These are phyloP conservation scores for Arenaria interpres DNA, from an alignment of 2,113 vertebrate species.

Conservation along the genomic window DNA sequence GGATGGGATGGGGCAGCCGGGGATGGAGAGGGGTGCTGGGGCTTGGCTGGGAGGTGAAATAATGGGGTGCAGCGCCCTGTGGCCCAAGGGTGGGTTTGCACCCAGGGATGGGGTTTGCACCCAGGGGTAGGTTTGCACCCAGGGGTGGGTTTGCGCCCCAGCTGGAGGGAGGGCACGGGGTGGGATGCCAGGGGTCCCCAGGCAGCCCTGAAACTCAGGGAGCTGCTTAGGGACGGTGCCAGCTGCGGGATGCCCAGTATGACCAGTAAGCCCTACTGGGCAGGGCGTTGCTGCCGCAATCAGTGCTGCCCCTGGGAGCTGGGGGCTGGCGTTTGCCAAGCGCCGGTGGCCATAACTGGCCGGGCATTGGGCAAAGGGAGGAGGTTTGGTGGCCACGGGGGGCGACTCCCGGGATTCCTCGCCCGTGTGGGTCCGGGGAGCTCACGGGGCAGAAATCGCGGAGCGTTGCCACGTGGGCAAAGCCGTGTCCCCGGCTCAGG, in stretches of 20 bases:
- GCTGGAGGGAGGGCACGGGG: neutral
- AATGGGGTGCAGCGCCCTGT: neutral
- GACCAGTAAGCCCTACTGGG: neutral
- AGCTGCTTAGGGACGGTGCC: neutral
- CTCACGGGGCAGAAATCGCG: rapidly evolving
- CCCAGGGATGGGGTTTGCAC: neutral
- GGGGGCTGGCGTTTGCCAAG: neutral
- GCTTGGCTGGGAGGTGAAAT: neutral
- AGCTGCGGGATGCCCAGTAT: neutral
- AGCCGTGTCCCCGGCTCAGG: neutral
- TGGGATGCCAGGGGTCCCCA: neutral
- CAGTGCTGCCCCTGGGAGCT: neutral
- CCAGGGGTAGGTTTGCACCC: neutral
- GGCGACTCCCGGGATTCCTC: rapidly evolving
- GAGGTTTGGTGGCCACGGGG: neutral
- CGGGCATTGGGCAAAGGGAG: rapidly evolving
- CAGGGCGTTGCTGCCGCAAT: neutral
- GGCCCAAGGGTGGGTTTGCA: neutral
- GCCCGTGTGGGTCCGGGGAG: neutral
- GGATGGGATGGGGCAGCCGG: neutral
- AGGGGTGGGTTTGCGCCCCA: neutral
- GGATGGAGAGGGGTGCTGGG: neutral
- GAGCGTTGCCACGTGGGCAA: neutral
- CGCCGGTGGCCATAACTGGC: rapidly evolving
- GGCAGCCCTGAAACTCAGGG: neutral